phyloP scores from a whole-genome alignment of 1,140 invertebrate genomes.

The Rhizoglyphus robini region DNA sequence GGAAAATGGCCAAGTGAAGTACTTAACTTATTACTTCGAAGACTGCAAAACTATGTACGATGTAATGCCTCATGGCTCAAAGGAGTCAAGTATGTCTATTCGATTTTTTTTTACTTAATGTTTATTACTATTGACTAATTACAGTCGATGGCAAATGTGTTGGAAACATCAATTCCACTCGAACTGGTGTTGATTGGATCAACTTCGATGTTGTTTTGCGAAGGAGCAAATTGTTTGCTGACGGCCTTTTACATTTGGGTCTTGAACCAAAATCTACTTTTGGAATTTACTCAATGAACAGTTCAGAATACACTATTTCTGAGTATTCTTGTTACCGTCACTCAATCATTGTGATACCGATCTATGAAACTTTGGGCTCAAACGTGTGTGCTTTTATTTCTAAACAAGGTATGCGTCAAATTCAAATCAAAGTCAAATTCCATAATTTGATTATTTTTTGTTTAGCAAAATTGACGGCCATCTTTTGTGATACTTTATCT shows the following conservation, averaged over 20 bases:
- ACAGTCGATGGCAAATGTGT: conserved; percentile 62
- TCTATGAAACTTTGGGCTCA: conserved; percentile 48
- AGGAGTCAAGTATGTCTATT: conserved; percentile 32
- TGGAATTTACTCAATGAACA: conserved; percentile 36
- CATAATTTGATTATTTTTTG: neutral
- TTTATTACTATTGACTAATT: conserved; percentile 21
- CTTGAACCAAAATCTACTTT: conserved; percentile 33
- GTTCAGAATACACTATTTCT: conserved; percentile 41
- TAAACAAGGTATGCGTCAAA: conserved; percentile 56
- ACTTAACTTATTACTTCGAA: conserved; percentile 30
- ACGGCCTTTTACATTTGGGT: conserved; percentile 67
- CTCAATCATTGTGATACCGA: conserved; percentile 13
- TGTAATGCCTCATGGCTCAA: conserved; percentile 34
- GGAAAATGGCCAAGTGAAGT: conserved; percentile 47
- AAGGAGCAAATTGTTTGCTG: conserved; percentile 76
- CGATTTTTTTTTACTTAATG: conserved; percentile 30
- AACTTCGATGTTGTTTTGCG: conserved; percentile 69
- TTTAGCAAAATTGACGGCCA: conserved; percentile 9
- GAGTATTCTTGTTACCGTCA: conserved; percentile 66
- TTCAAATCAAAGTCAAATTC: neutral
- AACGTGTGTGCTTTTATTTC: conserved; percentile 91
- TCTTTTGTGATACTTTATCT: conserved; percentile 13
- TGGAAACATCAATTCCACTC: conserved; percentile 18
- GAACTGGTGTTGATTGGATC: conserved; percentile 51
- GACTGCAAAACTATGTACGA: conserved; percentile 37